These are phyloP conservation scores for human (Homo sapiens) DNA, from an alignment of 2,113 vertebrate genomes.

Conservation along the genomic window DNA sequence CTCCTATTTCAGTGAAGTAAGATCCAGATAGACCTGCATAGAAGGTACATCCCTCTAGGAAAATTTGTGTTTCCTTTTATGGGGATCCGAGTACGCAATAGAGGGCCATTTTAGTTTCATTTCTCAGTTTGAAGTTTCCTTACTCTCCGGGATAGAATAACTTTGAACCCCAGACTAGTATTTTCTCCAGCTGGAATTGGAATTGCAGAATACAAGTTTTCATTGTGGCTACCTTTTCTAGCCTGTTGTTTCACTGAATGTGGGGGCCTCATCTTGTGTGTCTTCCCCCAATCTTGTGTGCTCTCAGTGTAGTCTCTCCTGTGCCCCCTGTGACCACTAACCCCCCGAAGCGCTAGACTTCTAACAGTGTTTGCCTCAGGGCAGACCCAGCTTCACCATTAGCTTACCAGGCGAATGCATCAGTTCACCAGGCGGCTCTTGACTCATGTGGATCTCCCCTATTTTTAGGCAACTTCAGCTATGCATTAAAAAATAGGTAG, in stretches of 20 bases:
- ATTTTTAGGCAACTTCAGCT: conserved; percentile 36
- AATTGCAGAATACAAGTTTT: background rate
- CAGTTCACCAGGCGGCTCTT: conserved; percentile 31
- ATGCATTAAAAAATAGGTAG: background rate
- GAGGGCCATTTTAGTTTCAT: background rate
- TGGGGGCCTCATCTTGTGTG: background rate
- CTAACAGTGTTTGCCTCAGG: background rate
- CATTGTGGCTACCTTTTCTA: background rate
- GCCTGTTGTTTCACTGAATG: background rate
- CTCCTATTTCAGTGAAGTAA: background rate
- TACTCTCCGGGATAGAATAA: background rate
- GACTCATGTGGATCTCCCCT: conserved; percentile 18
- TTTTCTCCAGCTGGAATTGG: conserved; percentile 20
- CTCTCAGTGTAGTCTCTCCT: background rate
- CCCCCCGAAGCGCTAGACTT: background rate
- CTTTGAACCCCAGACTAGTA: background rate
- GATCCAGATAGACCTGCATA: background rate
- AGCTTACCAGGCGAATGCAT: conserved; percentile 8
- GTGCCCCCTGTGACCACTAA: background rate
- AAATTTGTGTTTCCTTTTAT: conserved; percentile 17
- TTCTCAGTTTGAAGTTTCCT: conserved; percentile 36
- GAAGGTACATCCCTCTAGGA: background rate
- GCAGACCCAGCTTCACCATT: background rate
- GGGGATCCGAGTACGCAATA: background rate
- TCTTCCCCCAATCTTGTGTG: background rate